Percentiles rank a stretch among this genome's conserved stretches.
phyloP scores from a whole-genome alignment of 2,797 vertebrate species.

The Sebastes minor region DNA sequence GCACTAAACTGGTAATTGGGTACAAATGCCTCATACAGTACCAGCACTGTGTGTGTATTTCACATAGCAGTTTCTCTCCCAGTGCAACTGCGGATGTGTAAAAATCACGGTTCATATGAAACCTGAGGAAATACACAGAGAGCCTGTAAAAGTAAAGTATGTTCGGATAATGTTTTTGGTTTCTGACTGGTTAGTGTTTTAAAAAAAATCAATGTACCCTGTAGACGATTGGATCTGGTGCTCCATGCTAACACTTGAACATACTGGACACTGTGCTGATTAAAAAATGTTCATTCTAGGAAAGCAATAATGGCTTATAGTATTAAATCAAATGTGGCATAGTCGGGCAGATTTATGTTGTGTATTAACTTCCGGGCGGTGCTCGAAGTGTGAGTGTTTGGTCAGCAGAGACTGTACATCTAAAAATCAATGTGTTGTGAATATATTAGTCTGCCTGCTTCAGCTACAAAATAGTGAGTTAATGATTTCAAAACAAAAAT shows the following conservation, averaged over 20 bases:
- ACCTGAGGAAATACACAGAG: neutral
- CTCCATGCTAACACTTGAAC: neutral
- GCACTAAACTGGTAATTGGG: slow-evolving; percentile 23
- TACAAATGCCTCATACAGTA: neutral
- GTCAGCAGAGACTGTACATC: neutral
- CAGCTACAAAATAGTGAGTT: neutral
- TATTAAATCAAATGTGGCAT: neutral
- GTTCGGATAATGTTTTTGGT: neutral
- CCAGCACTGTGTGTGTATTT: neutral
- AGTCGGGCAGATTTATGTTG: neutral
- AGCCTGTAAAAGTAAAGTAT: neutral
- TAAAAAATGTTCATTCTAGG: neutral
- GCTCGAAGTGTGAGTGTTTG: neutral
- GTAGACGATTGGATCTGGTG: neutral
- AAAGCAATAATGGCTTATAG: neutral
- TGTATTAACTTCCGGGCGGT: neutral
- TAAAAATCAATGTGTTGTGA: neutral
- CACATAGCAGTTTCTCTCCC: too few species aligned
- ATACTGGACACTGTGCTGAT: neutral
- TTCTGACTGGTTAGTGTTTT: neutral
- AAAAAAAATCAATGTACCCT: neutral
- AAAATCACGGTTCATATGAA: neutral
- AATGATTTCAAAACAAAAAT: neutral
- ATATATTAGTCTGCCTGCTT: too few species aligned
- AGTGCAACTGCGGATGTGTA: too few species aligned